phyloP scores from a whole-genome alignment of 2,797 vertebrate genomes.

The Lacerta agilis region DNA sequence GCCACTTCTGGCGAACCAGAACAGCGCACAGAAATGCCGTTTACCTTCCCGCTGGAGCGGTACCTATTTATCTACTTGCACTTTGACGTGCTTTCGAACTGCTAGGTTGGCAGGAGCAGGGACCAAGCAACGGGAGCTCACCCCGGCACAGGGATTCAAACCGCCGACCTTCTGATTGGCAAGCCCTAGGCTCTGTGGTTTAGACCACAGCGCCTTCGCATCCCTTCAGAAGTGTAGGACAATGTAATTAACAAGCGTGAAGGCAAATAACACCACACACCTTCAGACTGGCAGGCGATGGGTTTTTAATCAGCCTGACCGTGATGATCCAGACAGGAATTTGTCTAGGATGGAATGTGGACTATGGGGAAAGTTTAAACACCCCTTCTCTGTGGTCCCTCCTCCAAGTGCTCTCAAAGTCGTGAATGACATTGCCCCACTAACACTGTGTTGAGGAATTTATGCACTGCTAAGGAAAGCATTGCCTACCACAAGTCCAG shows the following conservation, averaged over 20 bases:
- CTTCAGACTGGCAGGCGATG: constrained; percentile 50
- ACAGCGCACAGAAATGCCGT: too few relatives aligned
- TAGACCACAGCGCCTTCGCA: too few relatives aligned
- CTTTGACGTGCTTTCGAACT: too few relatives aligned
- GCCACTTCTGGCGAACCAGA: too few relatives aligned
- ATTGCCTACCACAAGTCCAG: not conserved
- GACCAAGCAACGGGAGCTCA: too few relatives aligned
- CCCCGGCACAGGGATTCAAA: too few relatives aligned
- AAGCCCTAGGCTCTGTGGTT: too few relatives aligned
- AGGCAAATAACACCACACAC: constrained; percentile 43
- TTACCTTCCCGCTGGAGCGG: too few relatives aligned
- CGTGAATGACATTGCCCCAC: not conserved
- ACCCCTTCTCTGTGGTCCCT: constrained; percentile 3
- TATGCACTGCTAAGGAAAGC: not conserved
- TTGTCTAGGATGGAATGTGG: constrained; percentile 12
- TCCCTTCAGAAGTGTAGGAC: not conserved
- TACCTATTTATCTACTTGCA: too few relatives aligned
- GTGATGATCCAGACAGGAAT: constrained; percentile 58
- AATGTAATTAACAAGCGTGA: constrained; percentile 32
- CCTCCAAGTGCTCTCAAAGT: not conserved
- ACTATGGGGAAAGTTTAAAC: not conserved
- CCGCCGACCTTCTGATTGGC: too few relatives aligned
- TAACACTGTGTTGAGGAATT: not conserved
- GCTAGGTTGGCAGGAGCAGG: too few relatives aligned
- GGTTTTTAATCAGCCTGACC: constrained; percentile 46